Evolutionary conservation across 2,888 invertebrate species (phyloP), one percentile per base, ranked within the genome.

Genomic region (Chalcis sispes): DNA sequence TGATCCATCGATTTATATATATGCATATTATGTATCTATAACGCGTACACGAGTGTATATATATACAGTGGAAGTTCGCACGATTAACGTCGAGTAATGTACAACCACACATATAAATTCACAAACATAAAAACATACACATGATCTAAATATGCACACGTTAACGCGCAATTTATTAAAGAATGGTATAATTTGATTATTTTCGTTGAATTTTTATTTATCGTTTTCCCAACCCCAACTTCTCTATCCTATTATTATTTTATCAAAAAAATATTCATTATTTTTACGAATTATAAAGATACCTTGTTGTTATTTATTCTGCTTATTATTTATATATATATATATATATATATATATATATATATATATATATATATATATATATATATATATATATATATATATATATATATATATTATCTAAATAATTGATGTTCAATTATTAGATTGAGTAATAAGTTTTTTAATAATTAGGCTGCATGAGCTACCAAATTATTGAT

Each of bases 101-200:
- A 40, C n/a, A n/a, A n/a, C n/a, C n/a, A n/a, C n/a, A n/a, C n/a
- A n/a, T n/a, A n/a, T n/a, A n/a, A n/a, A n/a, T n/a, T n/a, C n/a
- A n/a, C n/a, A n/a, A n/a, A n/a, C n/a, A n/a, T n/a, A n/a, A n/a
- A 36, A 27, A n/a, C n/a, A n/a, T n/a, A n/a, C n/a, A n/a, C 58
- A 61, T 29, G 18, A 65, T 71, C 32, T 42, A 62, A 46, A 59
- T 58, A 75, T 65, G 77, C 79, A 79, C 80, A 80, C 77, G 79
- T 80, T 83, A 81, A 82, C 81, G 80, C 80, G 81, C 79, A 81
- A 82, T 83, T 70, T 81, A 83, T 84, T 83, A 83, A 83, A 82
- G 80, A 83, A 80, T 83, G 82, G 80, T 82, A 84, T 82, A 81
- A 32, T 83, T 85, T 81, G 88, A 87, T 83, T 84, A 85, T 77